Evolutionary conservation across 2,113 vertebrate species (phyloP).

Genomic region (Chelonoidis abingdonii): DNA sequence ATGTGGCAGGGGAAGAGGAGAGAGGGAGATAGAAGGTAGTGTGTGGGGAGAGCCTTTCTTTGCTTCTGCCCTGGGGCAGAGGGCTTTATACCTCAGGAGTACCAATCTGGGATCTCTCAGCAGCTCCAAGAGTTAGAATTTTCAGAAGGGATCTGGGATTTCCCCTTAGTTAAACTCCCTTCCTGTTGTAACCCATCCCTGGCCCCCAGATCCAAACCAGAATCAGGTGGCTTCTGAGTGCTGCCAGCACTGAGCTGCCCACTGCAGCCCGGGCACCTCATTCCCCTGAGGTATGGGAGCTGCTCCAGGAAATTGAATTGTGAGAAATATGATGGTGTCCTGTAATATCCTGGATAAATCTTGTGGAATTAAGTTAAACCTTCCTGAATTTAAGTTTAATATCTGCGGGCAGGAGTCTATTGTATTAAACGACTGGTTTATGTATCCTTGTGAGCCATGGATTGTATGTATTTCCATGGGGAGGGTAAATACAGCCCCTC

Average conservation of each 20-base stretch:
- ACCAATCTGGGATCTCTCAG: background rate
- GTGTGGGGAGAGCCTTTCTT: background rate
- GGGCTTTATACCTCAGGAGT: background rate
- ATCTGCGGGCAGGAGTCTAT: no score
- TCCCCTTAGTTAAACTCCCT: background rate
- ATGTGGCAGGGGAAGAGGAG: background rate
- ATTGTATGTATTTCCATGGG: background rate
- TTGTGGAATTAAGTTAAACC: no score
- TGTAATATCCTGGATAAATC: background rate
- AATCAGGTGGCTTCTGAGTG: background rate
- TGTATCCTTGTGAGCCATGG: background rate
- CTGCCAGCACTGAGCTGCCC: background rate
- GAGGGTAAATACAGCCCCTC: no score
- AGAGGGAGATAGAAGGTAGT: background rate
- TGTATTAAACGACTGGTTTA: no score
- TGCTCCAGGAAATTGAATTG: background rate
- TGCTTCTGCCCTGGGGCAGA: background rate
- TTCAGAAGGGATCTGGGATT: no score
- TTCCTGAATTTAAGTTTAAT: no score
- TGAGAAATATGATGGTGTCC: background rate
- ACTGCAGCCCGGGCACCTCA: background rate
- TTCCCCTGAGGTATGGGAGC: background rate
- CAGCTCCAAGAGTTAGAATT: background rate
- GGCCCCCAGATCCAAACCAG: background rate
- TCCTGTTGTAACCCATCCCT: background rate